Evolutionary conservation across 2,113 vertebrate genomes (phyloP).

Genomic region (Gobiocypris rarus): DNA sequence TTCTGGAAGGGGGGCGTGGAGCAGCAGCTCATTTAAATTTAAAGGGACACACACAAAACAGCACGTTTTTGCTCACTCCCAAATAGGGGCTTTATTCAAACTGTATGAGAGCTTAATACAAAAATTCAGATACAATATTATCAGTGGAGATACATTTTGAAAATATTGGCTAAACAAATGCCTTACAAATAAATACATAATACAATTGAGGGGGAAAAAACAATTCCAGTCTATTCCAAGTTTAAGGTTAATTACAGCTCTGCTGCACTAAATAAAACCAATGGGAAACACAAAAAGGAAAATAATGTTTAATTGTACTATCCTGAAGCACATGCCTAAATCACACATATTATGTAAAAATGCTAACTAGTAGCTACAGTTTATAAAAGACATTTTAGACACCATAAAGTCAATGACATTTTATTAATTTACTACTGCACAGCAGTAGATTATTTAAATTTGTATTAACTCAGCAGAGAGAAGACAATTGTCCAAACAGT

Average conservation of each 20-base stretch:
- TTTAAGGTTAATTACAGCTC: too few species aligned
- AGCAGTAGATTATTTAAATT: constrained; percentile 30
- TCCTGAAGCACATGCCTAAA: not conserved
- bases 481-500: not conserved
- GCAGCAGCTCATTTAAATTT: too few species aligned
- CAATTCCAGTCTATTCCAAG: not conserved
- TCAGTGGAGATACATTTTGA: not conserved
- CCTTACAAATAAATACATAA: constrained; percentile 44
- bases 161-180: constrained; percentile 13
- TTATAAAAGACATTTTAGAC: not conserved
- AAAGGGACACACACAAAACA: too few species aligned
- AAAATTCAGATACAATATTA: not conserved
- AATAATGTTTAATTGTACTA: not conserved
- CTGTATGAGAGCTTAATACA: not conserved
- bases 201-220: not conserved
- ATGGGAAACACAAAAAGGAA: not conserved
- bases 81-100: not conserved
- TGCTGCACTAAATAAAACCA: not conserved
- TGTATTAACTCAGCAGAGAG: not conserved
- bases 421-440: constrained; percentile 34
- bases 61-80: too few species aligned
- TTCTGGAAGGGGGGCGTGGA: too few species aligned
- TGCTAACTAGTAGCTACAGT: constrained; percentile 34
- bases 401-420: not conserved
- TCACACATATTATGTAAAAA: not conserved